Conservation (phyloP, 1,140 invertebrate genomes). For the Zaprionus kolodkinae region DNA sequence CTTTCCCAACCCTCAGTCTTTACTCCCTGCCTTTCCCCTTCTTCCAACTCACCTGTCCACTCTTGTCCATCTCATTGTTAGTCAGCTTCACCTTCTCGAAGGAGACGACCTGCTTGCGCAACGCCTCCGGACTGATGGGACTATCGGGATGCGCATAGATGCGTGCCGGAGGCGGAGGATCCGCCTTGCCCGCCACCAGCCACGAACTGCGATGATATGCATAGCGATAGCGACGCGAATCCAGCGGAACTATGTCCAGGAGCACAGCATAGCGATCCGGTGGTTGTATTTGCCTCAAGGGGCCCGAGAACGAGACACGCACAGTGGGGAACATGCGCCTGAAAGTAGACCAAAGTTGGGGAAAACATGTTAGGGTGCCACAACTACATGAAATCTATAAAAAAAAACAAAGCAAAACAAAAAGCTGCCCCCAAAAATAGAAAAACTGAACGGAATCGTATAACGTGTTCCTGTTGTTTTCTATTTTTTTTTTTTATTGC, state of each 20-base stretch:
- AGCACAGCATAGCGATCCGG: slow-evolving; percentile 94
- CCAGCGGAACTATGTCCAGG: slow-evolving; percentile 98
- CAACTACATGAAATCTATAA: slow-evolving; percentile 24
- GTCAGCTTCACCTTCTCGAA: slow-evolving; percentile 99
- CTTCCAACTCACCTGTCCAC: slow-evolving; percentile 93
- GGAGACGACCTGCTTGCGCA: slow-evolving; percentile 98
- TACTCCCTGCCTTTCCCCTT: no score
- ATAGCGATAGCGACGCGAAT: slow-evolving; percentile 98
- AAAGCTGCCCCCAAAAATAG: slow-evolving; percentile 61
- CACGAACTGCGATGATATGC: slow-evolving; percentile 99
- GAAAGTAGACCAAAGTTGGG: slow-evolving; percentile 59
- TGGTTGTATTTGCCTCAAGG: slow-evolving; percentile 87
- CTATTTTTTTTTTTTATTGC: slow-evolving; percentile 61
- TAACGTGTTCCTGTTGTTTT: slow-evolving; percentile 34
- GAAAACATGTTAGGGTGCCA: not conserved
- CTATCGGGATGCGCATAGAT: slow-evolving; percentile 99
- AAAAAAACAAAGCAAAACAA: slow-evolving; percentile 34
- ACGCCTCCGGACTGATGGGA: slow-evolving; percentile 97
- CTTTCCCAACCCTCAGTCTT: no score
- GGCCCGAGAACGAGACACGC: slow-evolving; percentile 94
- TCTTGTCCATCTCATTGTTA: slow-evolving; percentile 99
- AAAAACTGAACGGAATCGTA: slow-evolving; percentile 9
- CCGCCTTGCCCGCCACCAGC: slow-evolving; percentile 99
- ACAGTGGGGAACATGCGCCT: slow-evolving; percentile 99
- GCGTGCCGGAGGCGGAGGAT: slow-evolving; percentile 96